Evolutionary conservation across 2,113 vertebrate species (phyloP).

Genomic region (Austrofundulus limnaeus): DNA sequence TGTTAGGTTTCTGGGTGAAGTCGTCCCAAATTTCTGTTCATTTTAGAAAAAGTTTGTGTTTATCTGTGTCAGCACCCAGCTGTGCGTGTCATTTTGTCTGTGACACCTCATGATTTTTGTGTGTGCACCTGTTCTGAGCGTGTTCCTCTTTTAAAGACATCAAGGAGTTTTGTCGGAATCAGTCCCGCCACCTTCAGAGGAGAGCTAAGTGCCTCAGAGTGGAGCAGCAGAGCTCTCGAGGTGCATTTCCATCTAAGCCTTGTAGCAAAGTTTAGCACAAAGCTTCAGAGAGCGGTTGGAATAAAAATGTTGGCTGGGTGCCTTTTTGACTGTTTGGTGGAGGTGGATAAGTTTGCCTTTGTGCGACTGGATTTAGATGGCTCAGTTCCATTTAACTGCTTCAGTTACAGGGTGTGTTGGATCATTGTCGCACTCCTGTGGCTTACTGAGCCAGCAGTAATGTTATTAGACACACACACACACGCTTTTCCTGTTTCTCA

Average conservation of each 20-base stretch:
- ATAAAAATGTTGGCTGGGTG: not conserved
- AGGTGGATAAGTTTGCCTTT: not conserved
- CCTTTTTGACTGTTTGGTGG: not conserved
- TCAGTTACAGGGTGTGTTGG: not conserved
- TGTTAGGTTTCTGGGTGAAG: no score
- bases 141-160: not conserved
- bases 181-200: constrained; percentile 44
- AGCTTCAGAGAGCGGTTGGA: not conserved
- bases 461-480: constrained; percentile 4
- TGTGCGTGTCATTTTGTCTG: constrained; percentile 22
- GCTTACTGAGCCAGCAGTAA: constrained; percentile 1
- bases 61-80: not conserved
- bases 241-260: not conserved
- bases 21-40: not conserved
- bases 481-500: not conserved
- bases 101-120: constrained; percentile 1
- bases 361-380: not conserved
- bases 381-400: constrained; percentile 12
- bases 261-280: not conserved
- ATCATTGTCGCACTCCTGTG: not conserved
- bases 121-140: not conserved
- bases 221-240: not conserved
- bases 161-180: constrained; percentile 40
- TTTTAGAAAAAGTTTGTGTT: not conserved
- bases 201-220: constrained; percentile 18